Evolutionary conservation across 2,113 vertebrate species (phyloP), one percentile per base, ranked within the genome.

Genomic region (Prionailurus viverrinus): DNA sequence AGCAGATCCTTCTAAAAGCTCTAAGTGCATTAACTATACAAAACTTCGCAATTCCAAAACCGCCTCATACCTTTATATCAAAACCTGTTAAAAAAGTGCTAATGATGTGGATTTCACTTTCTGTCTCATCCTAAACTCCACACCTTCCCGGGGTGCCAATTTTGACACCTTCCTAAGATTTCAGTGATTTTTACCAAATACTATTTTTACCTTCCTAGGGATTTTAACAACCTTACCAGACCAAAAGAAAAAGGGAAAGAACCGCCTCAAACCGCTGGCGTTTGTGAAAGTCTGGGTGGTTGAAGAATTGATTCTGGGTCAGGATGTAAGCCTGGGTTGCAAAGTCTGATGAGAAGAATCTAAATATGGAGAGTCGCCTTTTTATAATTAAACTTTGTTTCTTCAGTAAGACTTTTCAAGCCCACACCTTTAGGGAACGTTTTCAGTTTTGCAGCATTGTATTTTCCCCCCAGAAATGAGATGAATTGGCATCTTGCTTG

Each of bases 111-210:
- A 33, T 94, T 97, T 91, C 69, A 74, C 48, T 81, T n/a, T 53
- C 31, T 93, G 84, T 81, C 92, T 96, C 87, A 68, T 73, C 65
- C 95, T 88, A 51, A 94, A 96, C 74, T 82, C 92, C 94, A 95
- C 84, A 68, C 95, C 88, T 92, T 92, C 39, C 58, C 0, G 8
- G 39, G 63, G 87, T 89, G 98, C 97, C 97, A 97, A 81, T 73
- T 98, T 96, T 97, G 78, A 97, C 94, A 97, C 94, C 94, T 97
- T 97, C 71, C 66, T 97, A 97, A 94, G 91, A 94, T 96, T 97
- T 97, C 94, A 74, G 92, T 85, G 63, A 96, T 69, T 97, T 97
- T 95, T 93, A 92, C 97, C 94, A 81, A 94, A 66, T 85, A 78
- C 91, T 98, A 97, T 97, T 97, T 98, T 97, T 98, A 96, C 76